phyloP scores from a whole-genome alignment of 2,113 vertebrate species.

The Serinus canaria region DNA sequence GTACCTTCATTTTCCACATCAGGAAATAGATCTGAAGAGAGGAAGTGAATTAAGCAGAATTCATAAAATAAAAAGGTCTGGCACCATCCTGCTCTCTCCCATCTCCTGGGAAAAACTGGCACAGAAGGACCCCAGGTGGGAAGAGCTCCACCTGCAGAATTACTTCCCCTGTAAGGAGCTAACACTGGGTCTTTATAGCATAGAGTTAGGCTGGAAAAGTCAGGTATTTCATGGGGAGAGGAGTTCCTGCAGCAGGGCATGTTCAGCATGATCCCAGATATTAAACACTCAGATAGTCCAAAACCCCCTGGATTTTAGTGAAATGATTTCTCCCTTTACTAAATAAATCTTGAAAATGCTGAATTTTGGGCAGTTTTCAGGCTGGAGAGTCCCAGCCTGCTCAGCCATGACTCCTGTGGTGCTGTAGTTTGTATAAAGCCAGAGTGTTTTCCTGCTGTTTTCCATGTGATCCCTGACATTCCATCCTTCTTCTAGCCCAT shows the following conservation, averaged over 20 bases:
- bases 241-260: neutral
- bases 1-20: neutral
- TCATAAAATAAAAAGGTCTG: neutral
- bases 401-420: neutral
- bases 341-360: neutral
- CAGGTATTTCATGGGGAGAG: neutral
- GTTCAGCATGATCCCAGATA: neutral
- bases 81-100: neutral
- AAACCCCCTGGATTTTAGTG: neutral
- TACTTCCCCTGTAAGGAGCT: neutral
- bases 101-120: neutral
- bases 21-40: neutral
- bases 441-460: neutral
- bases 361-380: neutral
- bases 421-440: neutral
- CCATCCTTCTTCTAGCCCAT: neutral
- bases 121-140: neutral
- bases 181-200: neutral
- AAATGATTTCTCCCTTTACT: neutral
- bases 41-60: accelerated
- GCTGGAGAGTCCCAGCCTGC: neutral
- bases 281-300: neutral
- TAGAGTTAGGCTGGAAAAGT: neutral
- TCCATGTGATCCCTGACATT: neutral
- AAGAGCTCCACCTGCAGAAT: neutral